phyloP scores from a whole-genome alignment of 2,113 vertebrate genomes.

The Myotis brandtii region DNA sequence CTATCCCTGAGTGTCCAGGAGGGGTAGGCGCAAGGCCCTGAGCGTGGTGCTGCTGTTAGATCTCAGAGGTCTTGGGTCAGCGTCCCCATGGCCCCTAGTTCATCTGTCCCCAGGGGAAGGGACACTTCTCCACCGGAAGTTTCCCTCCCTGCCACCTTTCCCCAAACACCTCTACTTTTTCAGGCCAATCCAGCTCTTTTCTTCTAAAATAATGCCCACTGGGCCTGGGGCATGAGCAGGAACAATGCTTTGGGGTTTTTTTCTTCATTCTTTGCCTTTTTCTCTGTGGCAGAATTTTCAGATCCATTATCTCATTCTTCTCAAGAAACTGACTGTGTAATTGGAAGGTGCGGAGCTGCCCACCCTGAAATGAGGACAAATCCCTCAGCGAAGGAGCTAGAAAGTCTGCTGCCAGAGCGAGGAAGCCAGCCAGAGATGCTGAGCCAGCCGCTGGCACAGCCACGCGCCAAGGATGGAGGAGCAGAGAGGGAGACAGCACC shows the following conservation, averaged over 20 bases:
- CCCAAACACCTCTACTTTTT: background rate
- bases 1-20: background rate
- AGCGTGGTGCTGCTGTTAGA: background rate
- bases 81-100: background rate
- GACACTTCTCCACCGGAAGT: background rate
- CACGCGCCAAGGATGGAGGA: no score
- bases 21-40: background rate
- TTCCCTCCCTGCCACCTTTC: background rate
- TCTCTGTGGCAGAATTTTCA: background rate
- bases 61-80: background rate
- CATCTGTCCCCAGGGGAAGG: background rate
- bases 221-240: no score
- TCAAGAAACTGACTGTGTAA: background rate
- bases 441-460: background rate
- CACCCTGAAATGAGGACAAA: background rate
- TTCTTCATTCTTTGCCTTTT: background rate
- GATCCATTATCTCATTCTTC: constrained; percentile 2
- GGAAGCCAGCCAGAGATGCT: background rate
- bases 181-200: background rate
- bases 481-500: background rate
- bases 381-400: background rate
- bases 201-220: background rate
- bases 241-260: background rate
- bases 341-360: background rate
- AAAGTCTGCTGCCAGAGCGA: background rate